Base-by-base conservation (phyloP, 2,113 vertebrate species). In the Leptobrachium ailaonicum region DNA sequence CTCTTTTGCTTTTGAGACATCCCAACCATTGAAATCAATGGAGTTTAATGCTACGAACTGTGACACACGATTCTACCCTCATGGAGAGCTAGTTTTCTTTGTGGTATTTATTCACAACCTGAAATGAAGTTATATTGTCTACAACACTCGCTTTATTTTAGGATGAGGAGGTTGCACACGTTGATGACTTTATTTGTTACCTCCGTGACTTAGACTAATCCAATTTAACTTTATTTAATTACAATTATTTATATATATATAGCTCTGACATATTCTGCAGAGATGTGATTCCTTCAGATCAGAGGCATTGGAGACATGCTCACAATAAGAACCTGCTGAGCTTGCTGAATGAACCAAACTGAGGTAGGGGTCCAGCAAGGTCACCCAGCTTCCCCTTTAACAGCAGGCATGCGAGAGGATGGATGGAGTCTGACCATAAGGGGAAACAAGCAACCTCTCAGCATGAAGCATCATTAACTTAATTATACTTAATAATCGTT, bases 401-500 rank as follows among this genome's bases (percentile, higher is more conserved):
- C 77, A 73, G 77, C 50, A 80, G 78, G 53, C 71, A 62, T 40
- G 71, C 53, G 20, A 73, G 41, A 45, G 32, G 41, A 68, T 11
- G 32, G 20, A 58, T 12, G 67, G 60, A 13, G 41, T n/a, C 32
- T 66, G 50, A 8, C 13, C 32, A 44, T 73, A 79, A 43, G 60
- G 45, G 41, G 44, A 66, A 40, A 9, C 69, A 79, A 66, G 62
- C 47, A 41, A 50, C 56, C 50, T 68, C 64, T 41, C 63, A 74
- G 53, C 42, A 74, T 14, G 78, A 68, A 53, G 53, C 20, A 41
- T 68, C 70, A 80, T 73, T 73, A 80, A 67, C 62, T 56, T 66
- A 74, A 80, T 80, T 74, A 80, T 74, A 68, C 12, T 12, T 42
- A 68, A 80, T 80, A 74, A 80, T 53, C 42, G 43, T 14, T 41